phyloP scores from a whole-genome alignment of 2,113 vertebrate genomes.

The Neolamprologus fasciatus region DNA sequence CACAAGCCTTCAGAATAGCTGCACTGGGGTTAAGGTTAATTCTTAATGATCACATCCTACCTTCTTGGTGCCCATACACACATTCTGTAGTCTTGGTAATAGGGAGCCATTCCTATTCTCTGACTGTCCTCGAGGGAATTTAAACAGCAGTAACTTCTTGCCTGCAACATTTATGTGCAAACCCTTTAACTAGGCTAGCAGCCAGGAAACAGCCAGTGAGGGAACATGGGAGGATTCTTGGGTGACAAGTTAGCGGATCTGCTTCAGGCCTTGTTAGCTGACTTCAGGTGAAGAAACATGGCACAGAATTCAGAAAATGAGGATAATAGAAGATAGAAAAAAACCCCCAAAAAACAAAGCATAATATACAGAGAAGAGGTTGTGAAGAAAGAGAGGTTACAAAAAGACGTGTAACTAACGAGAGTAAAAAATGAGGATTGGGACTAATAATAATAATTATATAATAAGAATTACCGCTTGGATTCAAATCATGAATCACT shows the following conservation, averaged over 20 bases:
- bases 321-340: not conserved
- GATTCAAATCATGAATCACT: not conserved
- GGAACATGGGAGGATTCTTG: not conserved
- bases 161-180: conserved; percentile 38
- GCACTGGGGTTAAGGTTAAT: conserved; percentile 24
- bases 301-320: not conserved
- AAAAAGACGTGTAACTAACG: not conserved
- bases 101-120: not conserved
- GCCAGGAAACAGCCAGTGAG: conserved; percentile 17
- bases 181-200: conserved; percentile 42
- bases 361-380: not conserved
- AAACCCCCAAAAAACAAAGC: not conserved
- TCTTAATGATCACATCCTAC: conserved; percentile 15
- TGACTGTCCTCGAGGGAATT: conserved; percentile 11
- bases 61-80: not conserved
- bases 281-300: not conserved
- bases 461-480: not conserved
- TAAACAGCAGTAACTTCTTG: conserved; percentile 20
- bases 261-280: conserved; percentile 18
- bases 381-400: not conserved
- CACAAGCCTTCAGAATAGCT: not conserved
- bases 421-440: not conserved
- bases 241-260: not conserved
- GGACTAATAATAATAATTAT: not conserved
- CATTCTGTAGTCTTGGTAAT: not conserved